phyloP scores from a whole-genome alignment of 2,113 vertebrate species.

The Chaetorhynchus papuensis region DNA sequence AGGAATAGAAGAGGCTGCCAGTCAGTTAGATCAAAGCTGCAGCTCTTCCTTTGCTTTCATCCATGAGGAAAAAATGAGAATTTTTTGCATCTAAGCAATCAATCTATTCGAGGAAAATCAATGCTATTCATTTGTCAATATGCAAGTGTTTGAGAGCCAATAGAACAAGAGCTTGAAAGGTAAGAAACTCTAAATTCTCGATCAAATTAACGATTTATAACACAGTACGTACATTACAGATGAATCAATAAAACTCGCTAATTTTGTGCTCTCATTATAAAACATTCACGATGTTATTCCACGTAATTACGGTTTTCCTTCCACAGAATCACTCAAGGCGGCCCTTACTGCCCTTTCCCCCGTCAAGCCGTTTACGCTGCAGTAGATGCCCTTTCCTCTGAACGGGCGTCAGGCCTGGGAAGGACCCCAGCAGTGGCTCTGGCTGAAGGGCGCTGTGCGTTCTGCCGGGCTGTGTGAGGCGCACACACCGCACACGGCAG shows the following conservation, averaged over 20 bases:
- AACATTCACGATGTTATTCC: background rate
- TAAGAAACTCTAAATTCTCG: background rate
- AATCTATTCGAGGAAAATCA: background rate
- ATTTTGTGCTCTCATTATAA: background rate
- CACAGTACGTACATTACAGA: background rate
- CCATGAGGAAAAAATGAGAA: background rate
- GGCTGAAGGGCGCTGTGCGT: background rate
- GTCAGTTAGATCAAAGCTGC: conserved; percentile 12
- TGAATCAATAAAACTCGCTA: background rate
- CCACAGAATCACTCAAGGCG: background rate
- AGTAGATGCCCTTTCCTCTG: background rate
- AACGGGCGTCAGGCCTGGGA: background rate
- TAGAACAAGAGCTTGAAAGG: background rate
- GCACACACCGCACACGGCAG: background rate
- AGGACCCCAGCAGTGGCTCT: background rate
- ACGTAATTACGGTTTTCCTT: background rate
- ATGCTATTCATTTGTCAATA: background rate
- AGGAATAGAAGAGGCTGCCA: background rate
- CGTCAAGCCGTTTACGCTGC: background rate
- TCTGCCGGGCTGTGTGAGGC: background rate
- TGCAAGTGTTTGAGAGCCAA: background rate
- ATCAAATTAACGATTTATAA: background rate
- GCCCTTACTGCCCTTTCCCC: background rate
- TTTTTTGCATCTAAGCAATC: background rate
- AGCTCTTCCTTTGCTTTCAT: background rate